Base-by-base conservation (phyloP, 1,140 invertebrate genomes). In the Ruditapes philippinarum region DNA sequence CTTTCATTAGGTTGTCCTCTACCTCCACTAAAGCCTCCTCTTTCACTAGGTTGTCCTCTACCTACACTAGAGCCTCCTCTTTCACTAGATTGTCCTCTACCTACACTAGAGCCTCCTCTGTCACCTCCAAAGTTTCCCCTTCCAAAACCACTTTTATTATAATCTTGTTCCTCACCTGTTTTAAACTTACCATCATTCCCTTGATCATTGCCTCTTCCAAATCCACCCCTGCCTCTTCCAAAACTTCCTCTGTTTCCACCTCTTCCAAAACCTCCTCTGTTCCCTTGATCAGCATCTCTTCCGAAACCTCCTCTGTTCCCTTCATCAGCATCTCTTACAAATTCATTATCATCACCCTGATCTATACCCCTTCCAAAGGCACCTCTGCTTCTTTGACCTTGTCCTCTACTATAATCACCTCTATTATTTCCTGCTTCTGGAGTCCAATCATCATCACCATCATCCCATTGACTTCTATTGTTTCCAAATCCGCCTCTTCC, bases 191-290 rank as follows among this genome's bases (percentile, higher is more conserved):
- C 45, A n/a, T 62, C 14, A 33, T 42, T 25, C 12, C 68, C 68
- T 19, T 49, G 74, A 36, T 73, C 51, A 49, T 38, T 54, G 28
- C 45, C 40, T 57, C 60, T 51, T 45, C 62, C 31, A 40, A 73
- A 73, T 33, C 62, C 33, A 40, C 68, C 68, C 40, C 68, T 38
- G 5, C 22, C 33, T 45, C 42, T 14, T 45, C 42, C 14, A 14
- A 7, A n/a, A 68, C 28, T 68, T 1, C 36, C 62, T 49, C 19
- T 7, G 45, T 49, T 7, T 33, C 11, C 14, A 5, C 62, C 62
- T 11, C 62, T 31, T 36, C 62, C 31, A 68, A 68, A 68, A 25
- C 49, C 79, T 5, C 86, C 86, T 49, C 68, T 73, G 25, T 60
- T 70, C 9, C 14, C 38, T 2, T 38, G 70, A 22, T 74, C n/a